Conservation (phyloP, 2,888 invertebrate genomes). For the Deilephila porcellus region DNA sequence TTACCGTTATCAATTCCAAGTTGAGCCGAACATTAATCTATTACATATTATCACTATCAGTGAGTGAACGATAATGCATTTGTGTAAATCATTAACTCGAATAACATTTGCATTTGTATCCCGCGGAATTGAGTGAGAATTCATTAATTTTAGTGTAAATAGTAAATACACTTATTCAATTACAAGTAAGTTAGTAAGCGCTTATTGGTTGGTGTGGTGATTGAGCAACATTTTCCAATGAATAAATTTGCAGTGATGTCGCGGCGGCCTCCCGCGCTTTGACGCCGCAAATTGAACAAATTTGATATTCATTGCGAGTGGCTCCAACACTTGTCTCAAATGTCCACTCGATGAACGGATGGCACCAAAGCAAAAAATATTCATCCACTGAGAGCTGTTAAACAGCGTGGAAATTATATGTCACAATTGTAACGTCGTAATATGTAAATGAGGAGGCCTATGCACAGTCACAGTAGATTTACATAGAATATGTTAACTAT, state of each 20-base stretch:
- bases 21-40: slow-evolving; percentile 18
- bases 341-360: neutral
- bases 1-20: slow-evolving; percentile 20
- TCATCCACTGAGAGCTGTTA: too few species aligned
- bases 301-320: slow-evolving; percentile 69
- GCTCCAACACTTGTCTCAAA: slow-evolving; percentile 46
- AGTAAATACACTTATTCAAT: slow-evolving; percentile 22
- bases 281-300: slow-evolving; percentile 64
- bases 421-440: too few species aligned
- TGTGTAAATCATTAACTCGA: slow-evolving; percentile 25
- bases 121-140: slow-evolving; percentile 13
- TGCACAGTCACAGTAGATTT: too few species aligned
- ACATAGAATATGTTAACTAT: too few species aligned
- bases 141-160: slow-evolving; percentile 13
- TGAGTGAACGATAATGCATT: slow-evolving; percentile 26
- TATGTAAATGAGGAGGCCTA: too few species aligned
- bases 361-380: neutral
- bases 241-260: slow-evolving; percentile 64
- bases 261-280: slow-evolving; percentile 51
- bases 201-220: slow-evolving; percentile 30
- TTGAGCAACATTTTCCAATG: slow-evolving; percentile 62
- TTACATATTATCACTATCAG: slow-evolving; percentile 26
- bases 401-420: too few species aligned
- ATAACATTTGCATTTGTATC: slow-evolving; percentile 20
- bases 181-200: slow-evolving; percentile 1